Percentiles rank a stretch among this genome's conserved stretches.
phyloP scores from a whole-genome alignment of 2,797 vertebrate genomes.

The Denticeps clupeoides region DNA sequence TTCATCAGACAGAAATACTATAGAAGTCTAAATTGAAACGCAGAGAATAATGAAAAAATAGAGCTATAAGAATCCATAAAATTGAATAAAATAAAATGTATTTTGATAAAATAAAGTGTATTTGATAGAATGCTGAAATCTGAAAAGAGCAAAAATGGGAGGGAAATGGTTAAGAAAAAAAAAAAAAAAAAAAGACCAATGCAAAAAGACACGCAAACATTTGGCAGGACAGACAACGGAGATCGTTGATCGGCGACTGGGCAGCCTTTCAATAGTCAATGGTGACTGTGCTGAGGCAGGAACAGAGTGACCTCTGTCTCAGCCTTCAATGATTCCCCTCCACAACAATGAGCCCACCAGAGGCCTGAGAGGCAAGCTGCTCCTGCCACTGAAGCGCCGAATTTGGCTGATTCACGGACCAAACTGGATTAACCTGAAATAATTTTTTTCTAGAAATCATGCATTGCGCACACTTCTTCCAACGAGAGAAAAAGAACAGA shows the following conservation, averaged over 20 bases:
- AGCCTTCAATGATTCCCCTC: neutral
- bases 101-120: no score
- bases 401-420: no score
- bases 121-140: neutral
- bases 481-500: no score
- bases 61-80: no score
- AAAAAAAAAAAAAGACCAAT: neutral
- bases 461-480: no score
- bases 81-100: neutral
- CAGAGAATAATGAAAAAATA: no score
- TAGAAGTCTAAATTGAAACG: no score
- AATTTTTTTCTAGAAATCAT: no score
- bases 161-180: neutral
- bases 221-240: neutral
- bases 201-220: slow-evolving; percentile 1
- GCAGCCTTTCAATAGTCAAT: slow-evolving; percentile 3
- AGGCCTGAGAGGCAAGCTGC: neutral
- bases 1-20: no score
- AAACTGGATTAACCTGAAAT: no score
- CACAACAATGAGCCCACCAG: neutral
- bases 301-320: slow-evolving; percentile 3
- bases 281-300: slow-evolving; percentile 2
- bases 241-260: slow-evolving; percentile 1
- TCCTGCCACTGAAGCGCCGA: no score
- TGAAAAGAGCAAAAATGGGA: neutral